Conservation (phyloP, 2,113 vertebrate genomes). For the Hyperopisus bebe region DNA sequence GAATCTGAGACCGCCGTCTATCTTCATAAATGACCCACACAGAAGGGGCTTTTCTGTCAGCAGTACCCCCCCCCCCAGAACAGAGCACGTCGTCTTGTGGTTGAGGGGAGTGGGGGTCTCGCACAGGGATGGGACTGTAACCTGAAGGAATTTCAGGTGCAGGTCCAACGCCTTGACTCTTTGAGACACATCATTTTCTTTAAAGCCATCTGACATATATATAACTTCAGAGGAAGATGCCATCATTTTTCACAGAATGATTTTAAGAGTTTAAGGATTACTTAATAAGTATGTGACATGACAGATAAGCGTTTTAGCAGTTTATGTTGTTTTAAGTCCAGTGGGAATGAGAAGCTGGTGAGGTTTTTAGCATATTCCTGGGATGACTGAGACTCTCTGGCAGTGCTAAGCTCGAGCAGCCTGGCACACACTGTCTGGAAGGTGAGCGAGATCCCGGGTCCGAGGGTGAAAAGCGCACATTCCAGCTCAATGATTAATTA, state of each 20-base stretch:
- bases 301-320: constrained; percentile 17
- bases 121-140: background rate
- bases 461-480: constrained; percentile 48
- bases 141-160: background rate
- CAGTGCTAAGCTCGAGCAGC: constrained; percentile 32
- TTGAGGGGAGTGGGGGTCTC: background rate
- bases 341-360: constrained; percentile 49
- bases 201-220: constrained; percentile 9
- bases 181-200: background rate
- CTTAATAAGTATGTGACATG: constrained; percentile 9
- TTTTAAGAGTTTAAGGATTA: constrained; percentile 12
- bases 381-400: constrained; percentile 38
- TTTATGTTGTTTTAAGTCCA: constrained; percentile 28
- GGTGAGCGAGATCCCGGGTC: background rate
- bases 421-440: constrained; percentile 30
- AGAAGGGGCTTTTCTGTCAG: constrained; percentile 4
- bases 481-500: constrained; percentile 43
- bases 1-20: constrained; percentile 17
- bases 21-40: constrained; percentile 22
- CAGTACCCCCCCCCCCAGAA: constrained; percentile 28
- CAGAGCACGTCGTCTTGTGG: constrained; percentile 56
- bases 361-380: constrained; percentile 43
- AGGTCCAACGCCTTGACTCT: background rate
- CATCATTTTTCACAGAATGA: constrained; percentile 3
- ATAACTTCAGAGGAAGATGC: constrained; percentile 9